These are phyloP conservation scores for Erannis defoliaria DNA, from an alignment of 2,888 invertebrate genomes.

Conservation along the genomic window DNA sequence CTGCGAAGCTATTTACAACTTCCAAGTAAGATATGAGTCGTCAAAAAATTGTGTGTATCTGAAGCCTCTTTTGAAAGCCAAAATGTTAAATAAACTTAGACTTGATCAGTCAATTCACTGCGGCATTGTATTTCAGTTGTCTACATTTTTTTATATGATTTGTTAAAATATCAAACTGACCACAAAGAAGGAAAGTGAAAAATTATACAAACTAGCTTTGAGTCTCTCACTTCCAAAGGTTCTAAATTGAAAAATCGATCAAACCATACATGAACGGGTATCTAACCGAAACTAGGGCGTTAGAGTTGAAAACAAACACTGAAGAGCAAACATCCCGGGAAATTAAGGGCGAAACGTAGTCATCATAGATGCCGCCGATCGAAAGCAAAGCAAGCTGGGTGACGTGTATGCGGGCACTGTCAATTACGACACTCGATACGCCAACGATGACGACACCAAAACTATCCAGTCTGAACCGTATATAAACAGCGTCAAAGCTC, in stretches of 20 bases:
- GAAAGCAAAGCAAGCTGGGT: conserved; percentile 46
- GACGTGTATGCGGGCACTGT: conserved; percentile 43
- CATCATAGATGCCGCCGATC: conserved; percentile 37
- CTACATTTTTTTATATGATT: no score
- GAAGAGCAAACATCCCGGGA: conserved; percentile 30
- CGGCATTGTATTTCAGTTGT: no score
- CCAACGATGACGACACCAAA: conserved; percentile 7
- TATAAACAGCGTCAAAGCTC: not conserved
- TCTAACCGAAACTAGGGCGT: conserved; percentile 22
- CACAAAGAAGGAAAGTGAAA: no score
- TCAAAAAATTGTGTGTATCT: no score
- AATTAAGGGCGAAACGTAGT: conserved; percentile 42
- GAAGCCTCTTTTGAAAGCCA: no score
- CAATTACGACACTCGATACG: conserved; percentile 41
- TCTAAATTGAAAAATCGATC: conserved; percentile 1
- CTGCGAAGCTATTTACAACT: no score
- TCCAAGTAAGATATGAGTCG: no score
- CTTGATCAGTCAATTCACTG: no score
- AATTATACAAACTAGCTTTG: no score
- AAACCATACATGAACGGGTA: not conserved
- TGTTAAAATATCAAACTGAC: no score
- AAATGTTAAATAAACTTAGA: no score
- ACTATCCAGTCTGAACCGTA: conserved; percentile 6
- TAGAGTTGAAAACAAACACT: conserved; percentile 38
- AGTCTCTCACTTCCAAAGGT: no score